Evolutionary conservation across 53 echinoderm and acorn worm species (phyloP).

Genomic region (Stichopus horrens): DNA sequence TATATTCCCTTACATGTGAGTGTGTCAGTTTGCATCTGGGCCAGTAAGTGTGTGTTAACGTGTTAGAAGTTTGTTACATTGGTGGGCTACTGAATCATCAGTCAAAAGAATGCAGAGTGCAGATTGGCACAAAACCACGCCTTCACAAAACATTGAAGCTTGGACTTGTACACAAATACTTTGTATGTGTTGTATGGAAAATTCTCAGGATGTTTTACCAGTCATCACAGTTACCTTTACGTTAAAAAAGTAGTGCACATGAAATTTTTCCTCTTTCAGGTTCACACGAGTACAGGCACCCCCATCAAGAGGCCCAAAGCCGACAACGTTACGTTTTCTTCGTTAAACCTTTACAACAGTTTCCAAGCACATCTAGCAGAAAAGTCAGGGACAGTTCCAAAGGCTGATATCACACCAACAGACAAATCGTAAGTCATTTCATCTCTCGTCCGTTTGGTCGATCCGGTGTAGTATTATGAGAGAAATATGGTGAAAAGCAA

Average conservation of each 20-base stretch:
- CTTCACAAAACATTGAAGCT: too few relatives aligned
- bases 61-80: too few relatives aligned
- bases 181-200: too few relatives aligned
- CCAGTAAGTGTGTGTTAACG: too few relatives aligned
- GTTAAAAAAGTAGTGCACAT: background rate
- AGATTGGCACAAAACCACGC: too few relatives aligned
- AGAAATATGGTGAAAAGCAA: background rate
- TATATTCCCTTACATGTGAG: too few relatives aligned
- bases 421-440: constrained; percentile 65
- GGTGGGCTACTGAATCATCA: too few relatives aligned
- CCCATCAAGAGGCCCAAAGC: constrained; percentile 70
- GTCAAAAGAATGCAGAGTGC: too few relatives aligned
- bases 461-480: background rate
- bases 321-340: constrained; percentile 70
- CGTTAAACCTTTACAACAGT: constrained; percentile 85
- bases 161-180: too few relatives aligned
- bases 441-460: background rate
- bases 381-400: constrained; percentile 64
- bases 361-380: constrained; percentile 84
- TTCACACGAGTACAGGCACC: constrained; percentile 26
- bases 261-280: background rate
- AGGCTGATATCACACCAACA: constrained; percentile 75
- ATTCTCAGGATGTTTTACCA: background rate
- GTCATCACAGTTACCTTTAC: background rate
- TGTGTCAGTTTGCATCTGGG: too few relatives aligned